Percentiles rank a stretch among this genome's conserved stretches.
These are phyloP conservation scores for Scaeva pyrastri DNA, from an alignment of 2,888 invertebrate genomes.

Conservation along the genomic window DNA sequence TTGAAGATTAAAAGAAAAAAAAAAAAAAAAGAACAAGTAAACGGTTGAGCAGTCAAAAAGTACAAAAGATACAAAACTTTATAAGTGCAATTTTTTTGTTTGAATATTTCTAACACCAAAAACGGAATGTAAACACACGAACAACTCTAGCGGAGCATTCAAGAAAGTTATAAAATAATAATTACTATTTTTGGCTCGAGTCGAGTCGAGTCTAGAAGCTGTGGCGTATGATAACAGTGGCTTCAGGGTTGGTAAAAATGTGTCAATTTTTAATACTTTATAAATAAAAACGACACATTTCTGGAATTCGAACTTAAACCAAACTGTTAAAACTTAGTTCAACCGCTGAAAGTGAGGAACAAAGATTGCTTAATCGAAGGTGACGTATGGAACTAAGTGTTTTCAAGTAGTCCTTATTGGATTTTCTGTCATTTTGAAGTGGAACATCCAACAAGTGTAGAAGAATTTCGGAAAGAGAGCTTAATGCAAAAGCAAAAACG, in stretches of 20 bases:
- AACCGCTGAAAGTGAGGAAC: too few relatives aligned
- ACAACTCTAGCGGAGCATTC: conserved; percentile 67
- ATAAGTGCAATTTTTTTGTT: conserved; percentile 26
- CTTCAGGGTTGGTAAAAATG: neutral
- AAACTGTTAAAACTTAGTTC: too few relatives aligned
- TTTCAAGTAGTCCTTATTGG: too few relatives aligned
- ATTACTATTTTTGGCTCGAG: conserved; percentile 47
- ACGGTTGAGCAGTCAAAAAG: conserved; percentile 65
- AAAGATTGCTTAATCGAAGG: too few relatives aligned
- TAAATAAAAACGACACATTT: too few relatives aligned
- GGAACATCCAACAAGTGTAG: too few relatives aligned
- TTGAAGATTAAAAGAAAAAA: conserved; percentile 1
- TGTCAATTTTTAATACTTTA: too few relatives aligned
- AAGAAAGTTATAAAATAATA: conserved; percentile 74
- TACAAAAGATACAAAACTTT: conserved; percentile 46
- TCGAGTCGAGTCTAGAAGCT: neutral
- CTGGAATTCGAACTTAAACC: too few relatives aligned
- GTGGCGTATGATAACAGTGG: neutral
- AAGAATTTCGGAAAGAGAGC: too few relatives aligned
- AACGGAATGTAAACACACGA: conserved; percentile 19
- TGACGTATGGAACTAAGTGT: too few relatives aligned
- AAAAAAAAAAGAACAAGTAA: neutral
- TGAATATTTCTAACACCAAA: conserved; percentile 33
- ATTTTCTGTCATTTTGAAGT: too few relatives aligned
- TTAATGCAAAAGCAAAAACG: too few relatives aligned